A percentile compares a stretch with the other conserved stretches of the same genome.
Evolutionary conservation across 2,888 invertebrate genomes (phyloP).

Genomic region (Callyntrura sp.): DNA sequence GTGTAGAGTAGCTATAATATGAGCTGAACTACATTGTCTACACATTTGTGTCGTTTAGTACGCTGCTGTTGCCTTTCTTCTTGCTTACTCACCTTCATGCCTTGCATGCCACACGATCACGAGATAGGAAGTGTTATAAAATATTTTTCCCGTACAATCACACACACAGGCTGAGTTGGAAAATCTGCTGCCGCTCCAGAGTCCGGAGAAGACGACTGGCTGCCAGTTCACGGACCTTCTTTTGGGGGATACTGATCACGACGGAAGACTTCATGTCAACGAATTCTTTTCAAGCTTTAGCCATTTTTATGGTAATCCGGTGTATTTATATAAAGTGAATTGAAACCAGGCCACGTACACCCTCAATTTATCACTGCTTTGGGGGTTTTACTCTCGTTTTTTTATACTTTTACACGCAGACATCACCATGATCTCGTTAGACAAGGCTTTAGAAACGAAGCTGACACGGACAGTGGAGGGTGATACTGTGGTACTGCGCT

Average conservation of each 20-base stretch:
- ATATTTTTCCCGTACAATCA: neutral
- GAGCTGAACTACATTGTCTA: conserved; percentile 52
- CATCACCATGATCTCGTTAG: conserved; percentile 90
- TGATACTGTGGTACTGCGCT: conserved; percentile 91
- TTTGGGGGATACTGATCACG: conserved; percentile 90
- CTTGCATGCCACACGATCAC: conserved; percentile 37
- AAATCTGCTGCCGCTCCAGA: conserved; percentile 28
- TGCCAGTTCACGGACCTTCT: conserved; percentile 89
- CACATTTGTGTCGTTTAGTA: conserved; percentile 49
- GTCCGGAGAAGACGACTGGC: conserved; percentile 84
- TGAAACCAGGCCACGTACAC: conserved; percentile 76
- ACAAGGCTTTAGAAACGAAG: conserved; percentile 90
- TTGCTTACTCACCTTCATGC: conserved; percentile 54
- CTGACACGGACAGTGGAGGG: conserved; percentile 90
- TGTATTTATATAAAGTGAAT: conserved; percentile 78
- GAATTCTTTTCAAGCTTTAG: conserved; percentile 92
- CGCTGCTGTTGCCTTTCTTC: neutral
- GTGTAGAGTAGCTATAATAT: conserved; percentile 2
- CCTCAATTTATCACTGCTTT: conserved; percentile 76
- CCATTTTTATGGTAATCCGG: conserved; percentile 90
- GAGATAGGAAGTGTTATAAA: neutral
- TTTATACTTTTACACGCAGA: conserved; percentile 86
- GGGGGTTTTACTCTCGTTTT: conserved; percentile 56
- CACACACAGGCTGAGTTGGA: conserved; percentile 62
- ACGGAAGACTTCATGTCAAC: conserved; percentile 89